Base-by-base conservation (phyloP, 2,888 invertebrate species). In the Amorpha juglandis region DNA sequence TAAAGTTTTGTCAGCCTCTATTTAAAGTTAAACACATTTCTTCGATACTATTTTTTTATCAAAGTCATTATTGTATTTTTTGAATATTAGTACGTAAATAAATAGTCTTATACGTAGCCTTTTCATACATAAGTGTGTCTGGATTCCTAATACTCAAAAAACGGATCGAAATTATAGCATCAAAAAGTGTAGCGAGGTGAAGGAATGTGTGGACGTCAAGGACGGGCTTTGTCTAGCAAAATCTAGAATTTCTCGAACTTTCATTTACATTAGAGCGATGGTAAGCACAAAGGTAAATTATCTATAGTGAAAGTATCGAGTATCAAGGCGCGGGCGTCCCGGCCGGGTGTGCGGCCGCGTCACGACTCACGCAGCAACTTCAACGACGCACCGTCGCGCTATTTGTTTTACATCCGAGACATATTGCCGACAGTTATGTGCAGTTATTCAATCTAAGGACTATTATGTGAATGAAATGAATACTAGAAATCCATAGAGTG, bases 291-390 rank as follows among this genome's bases (percentile, higher is more conserved):
- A 19, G 58, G 58, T 42, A 33, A 27, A 33, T 1, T 27, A 38
- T 45, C 33, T 63, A 51, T 38, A 63, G 63, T 38, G 63, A 51
- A 63, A 35, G 48, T 58, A 51, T 50, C 35, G 70, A 1, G 4
- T 65, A 66, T 71, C 69, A 68, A 71, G 71, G 68, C 73, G 7
- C 8, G 38, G 9, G 38, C 68, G 71, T 19, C 35, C 35, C 67
- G 55, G 19, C 4, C 42, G 58, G 58, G 75, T 83, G 81, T 80
- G 83, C 16, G 81, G 80, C 71, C 82, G 69, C 74, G 86, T 83
- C 86, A 86, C 86, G 85, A 86, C 70, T 80, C 77, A 82, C 79
- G 83, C 82, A 81, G 79, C 63, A 67, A 62, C 73, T 71, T 77
- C 76, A 74, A 72, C 70, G 73, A 76, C 78, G 76, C 79, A 78